A percentile compares a stretch with the other conserved stretches of the same genome.
phyloP scores from a whole-genome alignment of 2,797 vertebrate genomes.

The Oreochromis grahami region DNA sequence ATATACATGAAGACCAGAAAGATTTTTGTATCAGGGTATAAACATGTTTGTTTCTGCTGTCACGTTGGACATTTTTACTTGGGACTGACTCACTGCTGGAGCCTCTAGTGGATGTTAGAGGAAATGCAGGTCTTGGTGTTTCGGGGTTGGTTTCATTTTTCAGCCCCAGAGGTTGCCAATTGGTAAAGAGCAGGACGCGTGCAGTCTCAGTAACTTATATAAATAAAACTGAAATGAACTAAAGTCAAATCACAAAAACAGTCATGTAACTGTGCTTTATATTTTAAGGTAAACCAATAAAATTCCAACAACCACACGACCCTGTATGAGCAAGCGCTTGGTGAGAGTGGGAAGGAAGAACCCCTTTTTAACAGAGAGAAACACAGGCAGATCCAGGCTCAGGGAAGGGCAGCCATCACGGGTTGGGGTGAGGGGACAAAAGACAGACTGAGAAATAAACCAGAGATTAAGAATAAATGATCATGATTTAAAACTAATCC shows the following conservation, averaged over 20 bases:
- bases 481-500: background rate
- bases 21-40: background rate
- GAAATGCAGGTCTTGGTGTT: background rate
- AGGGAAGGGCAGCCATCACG: accelerated
- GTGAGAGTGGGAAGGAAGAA: background rate
- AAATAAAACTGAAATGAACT: background rate
- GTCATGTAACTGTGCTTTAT: background rate
- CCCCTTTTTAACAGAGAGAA: background rate
- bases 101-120: background rate
- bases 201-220: background rate
- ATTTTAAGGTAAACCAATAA: background rate
- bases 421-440: background rate
- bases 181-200: background rate
- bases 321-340: background rate
- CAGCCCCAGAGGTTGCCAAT: background rate
- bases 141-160: background rate
- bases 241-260: background rate
- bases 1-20: background rate
- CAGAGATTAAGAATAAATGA: background rate
- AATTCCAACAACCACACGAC: background rate
- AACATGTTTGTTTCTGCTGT: background rate
- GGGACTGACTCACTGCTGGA: background rate
- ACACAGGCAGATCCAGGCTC: too few relatives aligned
- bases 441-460: background rate
- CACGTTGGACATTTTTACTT: background rate